Evolutionary conservation across 2,888 invertebrate species (phyloP).

Genomic region (Rhogogaster chlorosoma): DNA sequence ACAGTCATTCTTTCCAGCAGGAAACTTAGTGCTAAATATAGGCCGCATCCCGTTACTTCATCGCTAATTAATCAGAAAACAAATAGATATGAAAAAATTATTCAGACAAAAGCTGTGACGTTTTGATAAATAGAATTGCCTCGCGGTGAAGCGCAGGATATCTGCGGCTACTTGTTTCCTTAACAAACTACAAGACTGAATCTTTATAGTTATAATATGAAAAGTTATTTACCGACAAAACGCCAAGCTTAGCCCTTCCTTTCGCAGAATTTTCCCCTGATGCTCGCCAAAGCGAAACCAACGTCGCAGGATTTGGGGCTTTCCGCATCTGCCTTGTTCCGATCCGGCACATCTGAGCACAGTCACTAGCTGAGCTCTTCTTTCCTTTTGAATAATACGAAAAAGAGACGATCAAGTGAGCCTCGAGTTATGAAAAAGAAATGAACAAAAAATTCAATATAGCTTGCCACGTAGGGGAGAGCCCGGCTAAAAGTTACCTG

Average conservation of each 20-base stretch:
- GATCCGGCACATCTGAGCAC: slow-evolving; percentile 70
- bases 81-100: too few species aligned
- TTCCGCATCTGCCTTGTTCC: slow-evolving; percentile 63
- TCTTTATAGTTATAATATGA: too few species aligned
- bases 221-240: slow-evolving; percentile 75
- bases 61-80: slow-evolving; percentile 70
- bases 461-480: slow-evolving; percentile 52
- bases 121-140: too few species aligned
- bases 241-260: slow-evolving; percentile 71
- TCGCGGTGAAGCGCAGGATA: too few species aligned
- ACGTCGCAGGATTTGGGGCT: slow-evolving; percentile 66
- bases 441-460: background rate
- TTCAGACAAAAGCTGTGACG: too few species aligned
- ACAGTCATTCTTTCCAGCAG: background rate
- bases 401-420: background rate
- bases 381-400: background rate
- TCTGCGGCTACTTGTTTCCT: too few species aligned
- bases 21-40: slow-evolving; percentile 78
- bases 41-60: slow-evolving; percentile 77
- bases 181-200: too few species aligned
- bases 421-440: background rate
- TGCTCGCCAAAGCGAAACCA: slow-evolving; percentile 74
- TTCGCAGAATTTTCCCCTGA: slow-evolving; percentile 69
- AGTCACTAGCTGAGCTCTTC: slow-evolving; percentile 49
- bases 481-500: too few species aligned